Base-by-base conservation (phyloP, 1,140 invertebrate genomes). In the Drosophila micromelanica region DNA sequence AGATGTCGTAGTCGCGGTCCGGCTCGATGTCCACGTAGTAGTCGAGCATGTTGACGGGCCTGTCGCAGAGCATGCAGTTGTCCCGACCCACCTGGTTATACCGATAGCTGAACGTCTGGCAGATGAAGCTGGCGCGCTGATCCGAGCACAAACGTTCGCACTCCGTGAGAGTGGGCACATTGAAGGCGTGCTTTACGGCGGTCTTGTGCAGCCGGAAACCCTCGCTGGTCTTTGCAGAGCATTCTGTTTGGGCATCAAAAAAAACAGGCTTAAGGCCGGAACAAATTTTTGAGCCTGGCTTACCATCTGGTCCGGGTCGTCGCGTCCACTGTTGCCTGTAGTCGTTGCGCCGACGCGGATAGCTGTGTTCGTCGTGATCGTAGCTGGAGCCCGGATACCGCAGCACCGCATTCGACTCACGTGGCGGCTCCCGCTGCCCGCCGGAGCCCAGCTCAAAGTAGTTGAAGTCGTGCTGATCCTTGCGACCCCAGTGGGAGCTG, bases 1-100 rank as follows among this genome's bases (percentile, higher is more conserved):
- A 97, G 17, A 96, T 95, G 77, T 97, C 96, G 54, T 96, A 96
- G 76, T 96, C 95, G n/a, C 95, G 94, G 85, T 96, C 95, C 2
- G 95, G 95, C 71, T 95, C 93, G 20, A 96, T 92, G 73, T 97
- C 96, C 5, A 94, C 94, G 69, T 96, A 96, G 82, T 96, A 94
- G 76, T 96, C 95, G 13, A 96, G 85, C 42, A 94, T 93, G 48
- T 94, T 93, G 67, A 95, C 95, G 1, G 94, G 93, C 11, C 94
- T 89, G 68, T 95, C 94, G 73, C 95, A 96, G 2, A 97, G 91
- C 80, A 96, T 95, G 80, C 96, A 97, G 85, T 97, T 97, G 69
- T 96, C 96, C 15, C 87, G 74, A 1, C 86, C 76, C 11, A 72
- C 81, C 65, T 76, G 76, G 38, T 79, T 91, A 32, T 92, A 92